These are phyloP conservation scores for Drosophila sordidapex DNA, from an alignment of 2,888 invertebrate species.

Conservation along the genomic window DNA sequence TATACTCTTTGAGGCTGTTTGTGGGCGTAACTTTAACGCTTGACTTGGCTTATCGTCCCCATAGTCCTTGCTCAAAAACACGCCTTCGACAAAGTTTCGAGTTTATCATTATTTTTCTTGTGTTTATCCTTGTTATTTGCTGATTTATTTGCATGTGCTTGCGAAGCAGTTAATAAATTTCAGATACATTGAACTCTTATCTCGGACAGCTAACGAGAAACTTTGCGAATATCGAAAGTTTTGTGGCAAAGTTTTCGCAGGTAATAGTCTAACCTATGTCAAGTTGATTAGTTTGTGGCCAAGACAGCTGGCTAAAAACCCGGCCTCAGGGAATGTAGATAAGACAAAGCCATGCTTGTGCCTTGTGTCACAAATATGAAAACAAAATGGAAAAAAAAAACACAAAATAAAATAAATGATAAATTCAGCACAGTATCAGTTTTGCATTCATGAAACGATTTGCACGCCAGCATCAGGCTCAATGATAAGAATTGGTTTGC, in stretches of 20 bases:
- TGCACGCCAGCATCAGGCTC: constrained; percentile 43
- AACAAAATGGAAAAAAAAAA: neutral
- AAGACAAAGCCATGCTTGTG: constrained; percentile 39
- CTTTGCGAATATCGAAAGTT: constrained; percentile 66
- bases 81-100: constrained; percentile 47
- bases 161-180: constrained; percentile 74
- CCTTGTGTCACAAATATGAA: constrained; percentile 62
- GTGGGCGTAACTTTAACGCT: constrained; percentile 57
- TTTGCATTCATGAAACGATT: constrained; percentile 52
- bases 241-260: constrained; percentile 49
- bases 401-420: neutral
- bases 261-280: constrained; percentile 59
- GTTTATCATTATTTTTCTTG: constrained; percentile 37
- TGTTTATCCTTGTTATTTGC: constrained; percentile 27
- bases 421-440: constrained; percentile 15
- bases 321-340: constrained; percentile 40
- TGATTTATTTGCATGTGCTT: constrained; percentile 74
- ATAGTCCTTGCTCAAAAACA: constrained; percentile 41
- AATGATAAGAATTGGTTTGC: constrained; percentile 11
- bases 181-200: constrained; percentile 59
- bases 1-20: constrained; percentile 60
- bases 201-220: constrained; percentile 45
- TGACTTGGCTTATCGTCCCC: constrained; percentile 52
- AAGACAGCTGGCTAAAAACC: constrained; percentile 47
- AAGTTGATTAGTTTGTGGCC: constrained; percentile 70